A percentile compares a stretch with the other conserved stretches of the same genome.
Evolutionary conservation across 1,140 invertebrate species (phyloP).

Genomic region (Bombus sylvicola): DNA sequence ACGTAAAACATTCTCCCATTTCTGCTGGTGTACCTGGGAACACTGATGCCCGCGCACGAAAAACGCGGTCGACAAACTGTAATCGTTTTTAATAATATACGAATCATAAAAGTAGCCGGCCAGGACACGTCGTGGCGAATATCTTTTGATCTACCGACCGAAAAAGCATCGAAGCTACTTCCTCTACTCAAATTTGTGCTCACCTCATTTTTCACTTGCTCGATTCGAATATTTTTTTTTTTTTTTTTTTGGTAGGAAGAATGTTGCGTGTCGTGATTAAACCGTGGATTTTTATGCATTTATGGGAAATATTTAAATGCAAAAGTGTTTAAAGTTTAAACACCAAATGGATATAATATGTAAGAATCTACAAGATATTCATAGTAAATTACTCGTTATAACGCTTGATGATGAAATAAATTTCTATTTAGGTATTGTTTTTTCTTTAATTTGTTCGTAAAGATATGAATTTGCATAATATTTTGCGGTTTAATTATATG

Average conservation of each 20-base stretch:
- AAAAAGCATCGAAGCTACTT: not conserved
- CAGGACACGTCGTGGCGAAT: not conserved
- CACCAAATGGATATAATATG: no score
- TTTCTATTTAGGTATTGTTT: no score
- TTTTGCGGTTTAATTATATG: no score
- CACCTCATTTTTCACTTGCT: not conserved
- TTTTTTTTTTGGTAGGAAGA: not conserved
- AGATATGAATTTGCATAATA: no score
- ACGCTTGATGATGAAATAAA: no score
- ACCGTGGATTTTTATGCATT: no score
- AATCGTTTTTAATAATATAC: slow-evolving; percentile 49
- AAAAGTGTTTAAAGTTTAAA: no score
- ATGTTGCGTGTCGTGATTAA: not conserved
- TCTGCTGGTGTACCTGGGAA: not conserved
- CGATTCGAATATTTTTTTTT: no score
- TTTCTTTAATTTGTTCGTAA: no score
- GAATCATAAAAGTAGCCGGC: slow-evolving; percentile 30
- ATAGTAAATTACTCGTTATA: no score
- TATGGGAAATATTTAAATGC: no score
- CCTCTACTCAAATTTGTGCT: not conserved
- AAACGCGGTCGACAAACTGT: slow-evolving; percentile 43
- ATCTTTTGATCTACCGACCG: slow-evolving; percentile 34
- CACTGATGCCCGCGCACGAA: not conserved
- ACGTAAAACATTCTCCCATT: slow-evolving; percentile 19
- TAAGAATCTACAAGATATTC: no score